phyloP scores from a whole-genome alignment of 2,113 vertebrate species.

The Pygoscelis antarcticus region DNA sequence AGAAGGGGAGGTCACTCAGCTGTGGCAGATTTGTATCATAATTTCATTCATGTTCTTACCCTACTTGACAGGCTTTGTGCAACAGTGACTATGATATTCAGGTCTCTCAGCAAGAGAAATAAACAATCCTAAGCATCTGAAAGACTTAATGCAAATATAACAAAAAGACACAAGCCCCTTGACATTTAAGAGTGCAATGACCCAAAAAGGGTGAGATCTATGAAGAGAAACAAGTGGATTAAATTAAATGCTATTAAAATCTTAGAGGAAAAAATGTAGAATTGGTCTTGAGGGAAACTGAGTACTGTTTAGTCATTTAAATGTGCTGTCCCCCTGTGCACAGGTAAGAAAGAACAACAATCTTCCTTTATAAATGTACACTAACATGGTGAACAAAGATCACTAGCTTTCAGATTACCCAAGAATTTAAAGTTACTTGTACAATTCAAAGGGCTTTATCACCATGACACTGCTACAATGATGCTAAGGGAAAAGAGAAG shows the following conservation, averaged over 20 bases:
- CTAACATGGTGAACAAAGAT: neutral
- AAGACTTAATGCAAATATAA: constrained; percentile 12
- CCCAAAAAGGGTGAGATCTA: neutral
- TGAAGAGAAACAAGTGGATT: neutral
- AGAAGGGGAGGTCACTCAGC: neutral
- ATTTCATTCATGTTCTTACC: constrained; percentile 12
- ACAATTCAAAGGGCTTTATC: neutral
- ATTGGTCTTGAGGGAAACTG: neutral
- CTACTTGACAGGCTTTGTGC: constrained; percentile 25
- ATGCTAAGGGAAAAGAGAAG: neutral
- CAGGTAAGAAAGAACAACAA: neutral
- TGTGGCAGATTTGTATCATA: constrained; percentile 12
- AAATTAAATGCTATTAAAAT: neutral
- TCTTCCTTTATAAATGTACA: neutral
- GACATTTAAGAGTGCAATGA: neutral
- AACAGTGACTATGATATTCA: neutral
- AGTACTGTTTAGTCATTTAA: neutral
- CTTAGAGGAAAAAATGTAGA: neutral
- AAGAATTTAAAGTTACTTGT: neutral
- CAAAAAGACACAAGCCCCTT: neutral
- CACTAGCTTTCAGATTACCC: neutral
- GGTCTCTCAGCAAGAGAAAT: constrained; percentile 16
- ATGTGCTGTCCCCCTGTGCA: neutral
- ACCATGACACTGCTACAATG: neutral
- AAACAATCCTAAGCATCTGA: constrained; percentile 27